A percentile compares a stretch with the other conserved stretches of the same genome.
phyloP scores from a whole-genome alignment of 1,140 invertebrate genomes.

The Drosophila yakuba region DNA sequence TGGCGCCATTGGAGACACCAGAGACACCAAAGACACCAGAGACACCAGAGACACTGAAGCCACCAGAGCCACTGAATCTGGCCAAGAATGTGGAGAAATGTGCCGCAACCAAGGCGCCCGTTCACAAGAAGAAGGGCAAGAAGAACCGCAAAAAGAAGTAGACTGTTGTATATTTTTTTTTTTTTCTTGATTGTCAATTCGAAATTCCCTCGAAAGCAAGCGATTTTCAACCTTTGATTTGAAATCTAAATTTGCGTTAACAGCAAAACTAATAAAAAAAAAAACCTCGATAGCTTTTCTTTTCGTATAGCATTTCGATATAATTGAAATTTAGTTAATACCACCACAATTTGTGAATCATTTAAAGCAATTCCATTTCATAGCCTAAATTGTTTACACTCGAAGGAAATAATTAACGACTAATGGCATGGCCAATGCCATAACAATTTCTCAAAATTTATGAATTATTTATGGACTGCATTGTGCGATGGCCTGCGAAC shows the following conservation, averaged over 20 bases:
- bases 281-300: background rate
- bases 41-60: background rate
- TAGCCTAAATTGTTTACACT: slow-evolving; percentile 28
- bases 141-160: slow-evolving; percentile 37
- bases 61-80: background rate
- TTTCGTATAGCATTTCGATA: too few relatives aligned
- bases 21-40: background rate
- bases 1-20: too few relatives aligned
- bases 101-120: background rate
- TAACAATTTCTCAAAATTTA: slow-evolving; percentile 38
- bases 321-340: too few relatives aligned
- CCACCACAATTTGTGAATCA: background rate
- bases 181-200: background rate
- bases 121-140: slow-evolving; percentile 33
- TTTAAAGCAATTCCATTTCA: slow-evolving; percentile 1
- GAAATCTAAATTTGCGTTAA: slow-evolving; percentile 4
- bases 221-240: background rate
- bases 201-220: background rate
- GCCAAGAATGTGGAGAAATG: background rate
- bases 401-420: slow-evolving; percentile 28
- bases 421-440: slow-evolving; percentile 38
- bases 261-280: background rate
- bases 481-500: background rate
- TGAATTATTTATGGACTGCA: slow-evolving; percentile 51
- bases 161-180: background rate